Percentiles rank a stretch among this genome's conserved stretches.
Evolutionary conservation across 2,797 vertebrate genomes (phyloP).

Genomic region (Columba guinea): DNA sequence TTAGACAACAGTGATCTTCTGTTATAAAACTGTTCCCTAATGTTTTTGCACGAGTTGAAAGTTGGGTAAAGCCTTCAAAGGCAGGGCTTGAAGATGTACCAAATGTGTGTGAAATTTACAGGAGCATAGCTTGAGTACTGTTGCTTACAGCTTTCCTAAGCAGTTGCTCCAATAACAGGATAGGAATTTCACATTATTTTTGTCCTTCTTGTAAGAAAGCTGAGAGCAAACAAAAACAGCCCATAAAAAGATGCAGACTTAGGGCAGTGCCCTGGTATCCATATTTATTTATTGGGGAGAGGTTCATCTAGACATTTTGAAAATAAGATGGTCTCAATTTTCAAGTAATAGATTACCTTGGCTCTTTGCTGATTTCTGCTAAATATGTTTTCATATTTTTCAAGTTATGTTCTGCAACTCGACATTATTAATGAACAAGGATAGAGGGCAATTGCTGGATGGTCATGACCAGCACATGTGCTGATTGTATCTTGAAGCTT

Average conservation of each 20-base stretch:
- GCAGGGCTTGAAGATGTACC: not conserved
- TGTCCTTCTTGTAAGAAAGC: not conserved
- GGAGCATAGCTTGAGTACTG: not conserved
- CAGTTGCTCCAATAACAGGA: rapidly evolving
- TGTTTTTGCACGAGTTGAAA: not conserved
- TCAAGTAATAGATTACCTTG: not conserved
- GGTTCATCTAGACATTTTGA: not conserved
- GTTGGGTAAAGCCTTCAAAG: not conserved
- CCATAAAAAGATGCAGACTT: not conserved
- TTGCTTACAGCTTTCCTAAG: not conserved
- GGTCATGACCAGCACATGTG: not conserved
- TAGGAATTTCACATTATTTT: not conserved
- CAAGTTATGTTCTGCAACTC: not conserved
- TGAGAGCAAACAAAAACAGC: not conserved
- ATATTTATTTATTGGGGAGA: not conserved
- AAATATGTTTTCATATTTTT: not conserved
- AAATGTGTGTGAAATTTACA: not conserved
- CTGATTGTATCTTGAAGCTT: not conserved
- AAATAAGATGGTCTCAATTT: not conserved
- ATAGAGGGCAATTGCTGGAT: not conserved
- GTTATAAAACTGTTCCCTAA: not conserved
- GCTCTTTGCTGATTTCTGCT: not conserved
- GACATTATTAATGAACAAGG: not conserved
- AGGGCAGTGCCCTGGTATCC: not conserved
- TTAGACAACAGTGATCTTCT: not conserved